Evolutionary conservation across 2,888 invertebrate genomes (phyloP), one percentile per base, ranked within the genome.

Genomic region (Rhorus exstirpatorius): DNA sequence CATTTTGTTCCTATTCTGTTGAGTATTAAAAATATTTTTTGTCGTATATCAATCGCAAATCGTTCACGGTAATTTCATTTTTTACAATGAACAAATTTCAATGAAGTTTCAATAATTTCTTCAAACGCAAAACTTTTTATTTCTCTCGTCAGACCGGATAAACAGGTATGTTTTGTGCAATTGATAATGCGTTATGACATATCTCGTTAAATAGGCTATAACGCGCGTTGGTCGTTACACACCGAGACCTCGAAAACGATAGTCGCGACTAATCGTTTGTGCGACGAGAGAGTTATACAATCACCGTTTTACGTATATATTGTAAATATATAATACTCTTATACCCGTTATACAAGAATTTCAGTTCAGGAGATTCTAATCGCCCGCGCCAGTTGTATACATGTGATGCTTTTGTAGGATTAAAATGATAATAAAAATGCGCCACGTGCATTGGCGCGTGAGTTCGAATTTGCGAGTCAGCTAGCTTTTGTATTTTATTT

Each of bases 101-200:
- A n/a, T n/a, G n/a, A n/a, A n/a, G n/a, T n/a, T n/a, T n/a, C n/a
- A n/a, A n/a, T n/a, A n/a, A n/a, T n/a, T n/a, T n/a, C n/a, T n/a
- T n/a, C n/a, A n/a, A n/a, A n/a, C n/a, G n/a, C n/a, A n/a, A n/a
- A n/a, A n/a, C n/a, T n/a, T n/a, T n/a, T 19, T 19, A 44, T 51
- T 19, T 35, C n/a, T 61, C 21, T 71, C 46, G 46, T 60, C 44
- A 63, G 53, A 71, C 63, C 51, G 55, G 63, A 51, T 70, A 72
- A 38, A 41, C 60, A 58, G 55, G 24, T 67, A 76, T 55, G 55
- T 72, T 2, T 67, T 41, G 49, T 60, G 79, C 67, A 26, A 24
- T 26, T 61, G 65, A 79, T 72, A 79, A 79, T 79, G 71, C 58
- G 53, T 80, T 75, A 80, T 80, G 80, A 63, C 74, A 68, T 68